Conservation (phyloP, 2,888 invertebrate species). For the Meiosimyza platycephala region DNA sequence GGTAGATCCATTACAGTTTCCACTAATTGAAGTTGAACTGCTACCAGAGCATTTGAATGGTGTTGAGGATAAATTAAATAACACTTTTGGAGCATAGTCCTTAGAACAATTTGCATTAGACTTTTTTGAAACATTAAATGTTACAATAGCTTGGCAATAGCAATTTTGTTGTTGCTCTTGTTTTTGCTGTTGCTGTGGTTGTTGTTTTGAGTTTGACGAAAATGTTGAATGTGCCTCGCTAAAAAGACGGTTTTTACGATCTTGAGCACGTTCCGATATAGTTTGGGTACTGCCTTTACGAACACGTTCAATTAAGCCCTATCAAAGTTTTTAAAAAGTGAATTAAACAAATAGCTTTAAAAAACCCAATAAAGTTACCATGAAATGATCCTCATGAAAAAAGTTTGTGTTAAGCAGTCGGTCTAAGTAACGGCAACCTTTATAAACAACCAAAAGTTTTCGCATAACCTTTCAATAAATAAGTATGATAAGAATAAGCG, state of each 20-base stretch:
- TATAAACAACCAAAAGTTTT: conserved; percentile 83
- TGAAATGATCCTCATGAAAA: conserved; percentile 85
- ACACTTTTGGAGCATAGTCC: conserved; percentile 53
- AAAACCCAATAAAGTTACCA: conserved; percentile 67
- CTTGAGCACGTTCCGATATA: conserved; percentile 77
- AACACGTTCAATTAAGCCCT: conserved; percentile 80
- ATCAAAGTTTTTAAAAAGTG: not conserved
- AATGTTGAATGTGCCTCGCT: conserved; percentile 41
- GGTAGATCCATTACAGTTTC: not conserved
- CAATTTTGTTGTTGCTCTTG: conserved; percentile 36
- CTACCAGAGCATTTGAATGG: conserved; percentile 48
- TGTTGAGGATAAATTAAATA: conserved; percentile 54
- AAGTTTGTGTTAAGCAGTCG: conserved; percentile 86
- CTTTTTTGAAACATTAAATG: conserved; percentile 33
- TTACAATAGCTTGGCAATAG: conserved; percentile 41
- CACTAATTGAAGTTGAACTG: conserved; percentile 14
- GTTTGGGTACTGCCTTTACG: conserved; percentile 76
- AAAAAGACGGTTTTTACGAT: conserved; percentile 72
- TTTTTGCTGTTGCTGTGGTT: conserved; percentile 12
- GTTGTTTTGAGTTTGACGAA: conserved; percentile 24
- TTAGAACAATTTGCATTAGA: conserved; percentile 40
- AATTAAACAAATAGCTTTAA: not conserved
- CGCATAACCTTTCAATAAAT: conserved; percentile 73
- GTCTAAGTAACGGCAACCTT: conserved; percentile 88
- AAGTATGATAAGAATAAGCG: not conserved